Percentiles rank a stretch among this genome's conserved stretches.
Evolutionary conservation across 2,113 vertebrate species (phyloP).

Genomic region (Otis tarda): DNA sequence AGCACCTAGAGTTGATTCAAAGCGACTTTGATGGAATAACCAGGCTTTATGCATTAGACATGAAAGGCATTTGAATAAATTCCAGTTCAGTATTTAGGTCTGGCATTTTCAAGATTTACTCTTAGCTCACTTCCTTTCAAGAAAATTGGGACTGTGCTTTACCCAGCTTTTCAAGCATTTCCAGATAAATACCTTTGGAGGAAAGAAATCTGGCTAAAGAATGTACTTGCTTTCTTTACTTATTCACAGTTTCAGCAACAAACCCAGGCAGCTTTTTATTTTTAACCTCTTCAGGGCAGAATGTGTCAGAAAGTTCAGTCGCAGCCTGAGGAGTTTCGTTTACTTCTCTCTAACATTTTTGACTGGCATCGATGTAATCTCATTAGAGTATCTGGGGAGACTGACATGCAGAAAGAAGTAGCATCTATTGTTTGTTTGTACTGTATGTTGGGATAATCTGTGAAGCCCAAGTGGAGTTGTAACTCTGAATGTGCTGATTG

Average conservation of each 20-base stretch:
- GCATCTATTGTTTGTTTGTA: background rate
- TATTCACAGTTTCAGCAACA: conserved; percentile 11
- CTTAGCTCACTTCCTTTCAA: conserved; percentile 49
- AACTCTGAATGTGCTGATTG: conserved; percentile 20
- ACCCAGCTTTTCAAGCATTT: conserved; percentile 46
- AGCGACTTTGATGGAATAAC: conserved; percentile 54
- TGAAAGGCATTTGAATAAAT: conserved; percentile 67
- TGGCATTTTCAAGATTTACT: conserved; percentile 58
- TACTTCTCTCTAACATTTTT: background rate
- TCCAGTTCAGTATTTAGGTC: conserved; percentile 20
- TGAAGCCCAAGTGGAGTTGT: conserved; percentile 2
- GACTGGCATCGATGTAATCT: background rate
- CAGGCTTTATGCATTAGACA: conserved; percentile 57
- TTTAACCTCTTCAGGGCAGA: conserved; percentile 18
- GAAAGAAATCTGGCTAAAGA: conserved; percentile 36
- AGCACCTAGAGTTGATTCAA: conserved; percentile 41
- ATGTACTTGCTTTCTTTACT: conserved; percentile 2
- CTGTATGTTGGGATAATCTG: conserved; percentile 26
- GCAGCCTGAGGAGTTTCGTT: background rate
- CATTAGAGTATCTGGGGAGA: background rate
- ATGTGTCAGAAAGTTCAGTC: background rate
- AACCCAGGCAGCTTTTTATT: background rate
- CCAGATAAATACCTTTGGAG: conserved; percentile 39
- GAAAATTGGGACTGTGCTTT: conserved; percentile 51
- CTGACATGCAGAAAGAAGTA: background rate